Evolutionary conservation across 2,888 invertebrate species (phyloP).

Genomic region (Papilio elwesi): DNA sequence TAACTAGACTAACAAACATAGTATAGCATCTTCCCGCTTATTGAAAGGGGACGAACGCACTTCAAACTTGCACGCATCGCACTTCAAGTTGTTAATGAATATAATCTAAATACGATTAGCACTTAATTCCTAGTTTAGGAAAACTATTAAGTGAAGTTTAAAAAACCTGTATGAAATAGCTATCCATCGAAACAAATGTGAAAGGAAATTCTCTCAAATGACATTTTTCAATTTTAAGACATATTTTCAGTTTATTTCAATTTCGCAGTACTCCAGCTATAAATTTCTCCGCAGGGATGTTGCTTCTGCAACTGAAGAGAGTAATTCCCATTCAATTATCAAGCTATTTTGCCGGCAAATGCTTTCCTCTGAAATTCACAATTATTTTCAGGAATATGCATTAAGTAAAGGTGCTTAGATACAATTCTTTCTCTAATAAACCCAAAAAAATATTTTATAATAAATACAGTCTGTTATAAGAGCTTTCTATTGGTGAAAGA

Average conservation of each 20-base stretch:
- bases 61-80: too few relatives aligned
- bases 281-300: slow-evolving; percentile 18
- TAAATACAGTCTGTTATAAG: too few relatives aligned
- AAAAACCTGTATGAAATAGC: neutral
- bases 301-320: slow-evolving; percentile 17
- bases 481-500: too few relatives aligned
- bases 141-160: neutral
- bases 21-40: too few relatives aligned
- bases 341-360: slow-evolving; percentile 17
- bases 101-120: too few relatives aligned
- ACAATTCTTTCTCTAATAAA: too few relatives aligned
- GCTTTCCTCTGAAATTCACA: slow-evolving; percentile 7
- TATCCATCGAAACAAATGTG: neutral
- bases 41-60: too few relatives aligned
- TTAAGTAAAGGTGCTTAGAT: neutral
- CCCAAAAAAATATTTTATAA: too few relatives aligned
- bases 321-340: slow-evolving; percentile 28
- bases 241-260: slow-evolving; percentile 21
- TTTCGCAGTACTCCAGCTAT: neutral
- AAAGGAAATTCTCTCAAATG: neutral
- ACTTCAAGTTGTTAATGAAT: too few relatives aligned
- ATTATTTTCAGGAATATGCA: neutral
- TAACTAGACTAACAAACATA: too few relatives aligned
- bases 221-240: slow-evolving; percentile 18
- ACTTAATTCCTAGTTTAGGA: neutral